These are phyloP conservation scores for Anarhynchus alexandrinus DNA, from an alignment of 2,113 vertebrate genomes.

Conservation along the genomic window DNA sequence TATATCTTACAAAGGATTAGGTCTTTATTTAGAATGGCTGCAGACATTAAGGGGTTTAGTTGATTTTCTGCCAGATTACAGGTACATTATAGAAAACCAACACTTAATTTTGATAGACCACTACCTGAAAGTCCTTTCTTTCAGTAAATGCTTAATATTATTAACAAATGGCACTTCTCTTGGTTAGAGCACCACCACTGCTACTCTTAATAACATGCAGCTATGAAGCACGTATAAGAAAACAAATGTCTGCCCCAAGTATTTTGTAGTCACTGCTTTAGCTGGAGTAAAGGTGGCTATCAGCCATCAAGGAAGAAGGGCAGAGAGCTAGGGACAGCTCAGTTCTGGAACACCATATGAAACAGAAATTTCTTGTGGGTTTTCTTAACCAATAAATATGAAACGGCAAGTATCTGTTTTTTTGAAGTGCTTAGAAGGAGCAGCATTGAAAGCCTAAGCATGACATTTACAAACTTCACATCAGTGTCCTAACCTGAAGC, in stretches of 20 bases:
- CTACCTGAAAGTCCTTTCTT: neutral
- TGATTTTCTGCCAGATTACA: neutral
- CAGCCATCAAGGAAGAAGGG: neutral
- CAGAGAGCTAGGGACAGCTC: neutral
- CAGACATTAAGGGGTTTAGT: neutral
- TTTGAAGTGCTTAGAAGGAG: neutral
- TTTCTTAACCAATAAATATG: neutral
- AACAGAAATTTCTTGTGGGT: neutral
- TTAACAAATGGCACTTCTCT: neutral
- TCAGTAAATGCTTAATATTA: neutral
- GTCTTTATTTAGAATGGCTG: neutral
- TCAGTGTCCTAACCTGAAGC: neutral
- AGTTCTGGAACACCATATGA: neutral
- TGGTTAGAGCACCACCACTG: neutral
- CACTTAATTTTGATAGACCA: neutral
- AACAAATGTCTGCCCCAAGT: neutral
- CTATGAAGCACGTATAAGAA: neutral
- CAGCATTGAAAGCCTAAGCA: neutral
- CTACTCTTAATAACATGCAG: neutral
- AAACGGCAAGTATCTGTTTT: neutral
- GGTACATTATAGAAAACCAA: neutral
- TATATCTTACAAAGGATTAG: neutral
- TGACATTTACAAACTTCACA: neutral
- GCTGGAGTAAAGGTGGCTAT: neutral
- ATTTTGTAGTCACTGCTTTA: neutral